Evolutionary conservation across 2,888 invertebrate genomes (phyloP), one percentile per base, ranked within the genome.

Genomic region (Thecophora atra): DNA sequence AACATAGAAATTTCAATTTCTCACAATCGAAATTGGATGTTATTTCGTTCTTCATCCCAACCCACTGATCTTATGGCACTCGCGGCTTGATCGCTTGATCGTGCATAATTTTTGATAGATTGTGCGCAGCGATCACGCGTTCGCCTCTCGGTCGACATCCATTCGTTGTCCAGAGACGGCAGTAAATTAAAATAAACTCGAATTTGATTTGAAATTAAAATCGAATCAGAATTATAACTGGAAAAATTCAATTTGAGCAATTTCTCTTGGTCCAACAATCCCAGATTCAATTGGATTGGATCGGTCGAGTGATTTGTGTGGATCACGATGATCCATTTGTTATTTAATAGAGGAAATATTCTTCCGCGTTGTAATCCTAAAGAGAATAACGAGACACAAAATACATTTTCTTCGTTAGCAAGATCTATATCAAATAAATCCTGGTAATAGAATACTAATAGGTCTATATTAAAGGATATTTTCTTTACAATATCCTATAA

Each of bases 201-300:
- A 47, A 65, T 72, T 72, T 70, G 70, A 74, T 74, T 72, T 74
- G 67, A 72, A 74, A 72, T 68, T 62, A 72, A 74, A 74, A 68
- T 70, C 70, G 70, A 72, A 74, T 70, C n/a, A 66, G 72, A 72
- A 70, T 72, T 72, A 37, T 42, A 42, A 60, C 42, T 62, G 68
- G 37, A 21, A 70, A 62, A 70, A 63, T 63, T 70, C 70, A 62
- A 70, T 70, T 63, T 63, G 63, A 21, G 30, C 28, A 63, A 70
- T 70, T 70, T 63, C 63, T 52, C 63, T 47, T 63, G 70, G 63
- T 63, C 62, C 30, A 62, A 19, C 56, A 68, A n/a, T 51, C 68
- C 13, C 2, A 58, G 28, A 15, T 15, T 0, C 47, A 37, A 8
- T 37, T 37, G 11, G 6, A 8, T 6, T 37, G 47, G n/a, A 47